Percentiles rank a stretch among this genome's conserved stretches.
Conservation (phyloP, 2,888 invertebrate genomes). For the Dolichomitus sp. region DNA sequence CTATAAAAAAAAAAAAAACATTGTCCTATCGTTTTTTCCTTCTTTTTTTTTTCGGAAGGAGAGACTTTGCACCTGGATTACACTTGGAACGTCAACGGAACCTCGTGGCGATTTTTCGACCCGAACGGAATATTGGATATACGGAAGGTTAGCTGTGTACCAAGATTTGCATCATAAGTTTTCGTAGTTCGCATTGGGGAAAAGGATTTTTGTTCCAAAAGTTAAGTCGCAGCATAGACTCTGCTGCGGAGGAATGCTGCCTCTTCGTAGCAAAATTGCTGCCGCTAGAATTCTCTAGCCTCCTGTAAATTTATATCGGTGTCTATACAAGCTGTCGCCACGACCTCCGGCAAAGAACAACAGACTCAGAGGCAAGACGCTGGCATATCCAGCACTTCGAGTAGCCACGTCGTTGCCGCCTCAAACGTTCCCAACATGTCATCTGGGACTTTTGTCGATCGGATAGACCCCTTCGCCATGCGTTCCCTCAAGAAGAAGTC, state of each 20-base stretch:
- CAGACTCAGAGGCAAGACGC: constrained; percentile 67
- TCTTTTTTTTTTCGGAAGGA: constrained; percentile 36
- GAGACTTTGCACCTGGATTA: constrained; percentile 17
- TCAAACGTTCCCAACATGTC: constrained; percentile 83
- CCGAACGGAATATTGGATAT: neutral
- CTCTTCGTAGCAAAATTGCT: constrained; percentile 43
- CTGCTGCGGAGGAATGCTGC: constrained; percentile 64
- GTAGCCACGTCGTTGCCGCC: constrained; percentile 64
- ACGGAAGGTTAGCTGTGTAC: neutral
- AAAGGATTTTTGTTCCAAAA: neutral
- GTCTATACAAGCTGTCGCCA: constrained; percentile 21
- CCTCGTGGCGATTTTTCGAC: neutral
- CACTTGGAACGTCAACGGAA: neutral
- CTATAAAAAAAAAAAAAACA: neutral
- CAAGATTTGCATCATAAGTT: neutral
- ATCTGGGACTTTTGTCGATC: constrained; percentile 98
- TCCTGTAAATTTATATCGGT: neutral
- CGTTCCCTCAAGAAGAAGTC: constrained; percentile 99
- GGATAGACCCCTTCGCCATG: constrained; percentile 99
- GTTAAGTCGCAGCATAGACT: neutral
- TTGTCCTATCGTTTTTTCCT: neutral
- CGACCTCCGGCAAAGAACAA: constrained; percentile 55
- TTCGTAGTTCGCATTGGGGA: neutral
- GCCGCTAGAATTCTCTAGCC: constrained; percentile 52
- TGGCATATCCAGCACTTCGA: constrained; percentile 63